phyloP scores from a whole-genome alignment of 1,140 invertebrate genomes.

The Phocides pigmalion region DNA sequence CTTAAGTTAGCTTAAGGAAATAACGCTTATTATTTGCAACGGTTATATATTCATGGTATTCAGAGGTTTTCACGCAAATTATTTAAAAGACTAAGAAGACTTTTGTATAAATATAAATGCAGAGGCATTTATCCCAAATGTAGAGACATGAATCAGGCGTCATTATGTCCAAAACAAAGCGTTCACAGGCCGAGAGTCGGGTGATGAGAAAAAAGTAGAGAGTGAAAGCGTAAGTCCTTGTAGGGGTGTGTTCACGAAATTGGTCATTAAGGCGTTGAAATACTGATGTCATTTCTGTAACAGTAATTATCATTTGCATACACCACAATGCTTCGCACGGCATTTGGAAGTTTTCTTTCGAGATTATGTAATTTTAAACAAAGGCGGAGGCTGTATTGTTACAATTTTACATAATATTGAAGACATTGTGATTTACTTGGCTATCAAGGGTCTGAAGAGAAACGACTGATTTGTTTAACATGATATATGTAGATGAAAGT shows the following conservation, averaged over 20 bases:
- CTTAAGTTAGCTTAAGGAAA: too few species aligned
- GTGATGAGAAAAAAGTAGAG: slow-evolving; percentile 30
- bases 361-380: slow-evolving; percentile 9
- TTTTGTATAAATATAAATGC: too few species aligned
- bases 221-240: slow-evolving; percentile 47
- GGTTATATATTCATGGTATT: too few species aligned
- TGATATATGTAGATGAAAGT: too few species aligned
- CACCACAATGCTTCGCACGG: slow-evolving; percentile 25
- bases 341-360: not conserved
- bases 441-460: too few species aligned
- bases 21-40: too few species aligned
- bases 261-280: slow-evolving; percentile 14
- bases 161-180: slow-evolving; percentile 26
- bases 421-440: not conserved
- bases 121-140: too few species aligned
- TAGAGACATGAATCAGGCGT: not conserved
- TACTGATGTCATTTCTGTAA: slow-evolving; percentile 27
- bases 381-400: slow-evolving; percentile 15
- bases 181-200: slow-evolving; percentile 30
- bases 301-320: slow-evolving; percentile 27
- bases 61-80: too few species aligned
- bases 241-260: slow-evolving; percentile 13
- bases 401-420: not conserved
- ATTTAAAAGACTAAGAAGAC: too few species aligned
- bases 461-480: too few species aligned